These are phyloP conservation scores for Scolopax rusticola DNA, from an alignment of 2,797 vertebrate genomes.

Conservation along the genomic window DNA sequence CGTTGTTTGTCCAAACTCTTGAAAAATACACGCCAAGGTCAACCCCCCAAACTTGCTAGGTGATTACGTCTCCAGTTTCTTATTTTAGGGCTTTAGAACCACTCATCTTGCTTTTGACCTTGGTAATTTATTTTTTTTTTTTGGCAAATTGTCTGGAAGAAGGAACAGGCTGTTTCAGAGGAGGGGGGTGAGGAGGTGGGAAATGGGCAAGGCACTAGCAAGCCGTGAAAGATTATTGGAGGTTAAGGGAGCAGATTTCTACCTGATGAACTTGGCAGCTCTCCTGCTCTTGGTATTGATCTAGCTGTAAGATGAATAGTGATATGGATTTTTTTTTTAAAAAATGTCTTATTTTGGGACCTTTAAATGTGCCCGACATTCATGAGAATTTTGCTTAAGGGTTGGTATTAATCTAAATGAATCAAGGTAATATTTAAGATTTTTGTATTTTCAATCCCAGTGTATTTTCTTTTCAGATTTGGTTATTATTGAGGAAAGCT, in stretches of 20 bases:
- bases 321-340: conserved; percentile 15
- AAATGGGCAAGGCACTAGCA: not conserved
- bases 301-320: conserved; percentile 37
- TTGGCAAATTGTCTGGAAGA: not conserved
- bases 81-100: conserved; percentile 18
- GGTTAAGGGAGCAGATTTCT: conserved; percentile 39
- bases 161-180: not conserved
- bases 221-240: conserved; percentile 41
- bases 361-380: conserved; percentile 45
- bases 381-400: conserved; percentile 3
- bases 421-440: not conserved
- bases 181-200: not conserved
- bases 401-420: conserved; percentile 3
- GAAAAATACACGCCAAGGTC: conserved; percentile 26
- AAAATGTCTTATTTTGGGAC: conserved; percentile 21
- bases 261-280: conserved; percentile 60
- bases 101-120: not conserved
- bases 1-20: not conserved
- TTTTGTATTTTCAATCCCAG: not conserved
- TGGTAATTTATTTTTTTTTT: not conserved
- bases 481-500: not conserved
- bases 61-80: not conserved
- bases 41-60: not conserved
- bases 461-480: not conserved
- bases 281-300: conserved; percentile 59